Evolutionary conservation across 2,888 invertebrate species (phyloP).

Genomic region (Sinelater perroti): DNA sequence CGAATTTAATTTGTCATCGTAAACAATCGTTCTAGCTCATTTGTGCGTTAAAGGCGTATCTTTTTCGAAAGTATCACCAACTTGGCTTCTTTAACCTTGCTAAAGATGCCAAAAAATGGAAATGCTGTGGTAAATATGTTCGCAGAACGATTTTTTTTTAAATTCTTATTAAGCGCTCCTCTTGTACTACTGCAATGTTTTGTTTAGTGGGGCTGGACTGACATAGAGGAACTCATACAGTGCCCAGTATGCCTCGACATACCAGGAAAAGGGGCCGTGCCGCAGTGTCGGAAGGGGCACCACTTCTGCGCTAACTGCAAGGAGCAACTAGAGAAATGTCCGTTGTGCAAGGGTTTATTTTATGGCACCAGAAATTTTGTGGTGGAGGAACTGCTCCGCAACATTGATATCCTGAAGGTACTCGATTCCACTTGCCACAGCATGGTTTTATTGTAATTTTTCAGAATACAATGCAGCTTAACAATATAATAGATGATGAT

Average conservation of each 20-base stretch:
- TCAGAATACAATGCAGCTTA: slow-evolving; percentile 30
- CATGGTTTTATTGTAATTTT: not conserved
- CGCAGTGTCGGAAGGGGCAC: slow-evolving; percentile 67
- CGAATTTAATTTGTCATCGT: too few species aligned
- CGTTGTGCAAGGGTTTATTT: slow-evolving; percentile 64
- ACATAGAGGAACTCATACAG: slow-evolving; percentile 65
- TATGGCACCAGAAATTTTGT: slow-evolving; percentile 66
- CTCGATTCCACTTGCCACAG: too few species aligned
- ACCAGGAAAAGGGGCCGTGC: slow-evolving; percentile 62
- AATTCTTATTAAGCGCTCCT: not conserved
- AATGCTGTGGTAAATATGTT: slow-evolving; percentile 16
- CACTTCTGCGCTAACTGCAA: slow-evolving; percentile 66
- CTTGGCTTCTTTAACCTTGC: too few species aligned
- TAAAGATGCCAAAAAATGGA: slow-evolving; percentile 27
- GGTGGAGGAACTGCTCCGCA: slow-evolving; percentile 65
- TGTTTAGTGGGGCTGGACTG: slow-evolving; percentile 38
- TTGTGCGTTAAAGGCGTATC: too few species aligned
- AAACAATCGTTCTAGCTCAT: too few species aligned
- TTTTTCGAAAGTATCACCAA: too few species aligned
- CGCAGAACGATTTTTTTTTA: not conserved
- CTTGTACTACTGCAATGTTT: too few species aligned
- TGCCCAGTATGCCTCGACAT: slow-evolving; percentile 68
- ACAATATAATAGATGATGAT: slow-evolving; percentile 4
- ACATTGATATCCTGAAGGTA: slow-evolving; percentile 57
- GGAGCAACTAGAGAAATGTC: slow-evolving; percentile 62